These are phyloP conservation scores for Auanema freiburgensis DNA, from an alignment of 2,888 invertebrate species.

Conservation along the genomic window DNA sequence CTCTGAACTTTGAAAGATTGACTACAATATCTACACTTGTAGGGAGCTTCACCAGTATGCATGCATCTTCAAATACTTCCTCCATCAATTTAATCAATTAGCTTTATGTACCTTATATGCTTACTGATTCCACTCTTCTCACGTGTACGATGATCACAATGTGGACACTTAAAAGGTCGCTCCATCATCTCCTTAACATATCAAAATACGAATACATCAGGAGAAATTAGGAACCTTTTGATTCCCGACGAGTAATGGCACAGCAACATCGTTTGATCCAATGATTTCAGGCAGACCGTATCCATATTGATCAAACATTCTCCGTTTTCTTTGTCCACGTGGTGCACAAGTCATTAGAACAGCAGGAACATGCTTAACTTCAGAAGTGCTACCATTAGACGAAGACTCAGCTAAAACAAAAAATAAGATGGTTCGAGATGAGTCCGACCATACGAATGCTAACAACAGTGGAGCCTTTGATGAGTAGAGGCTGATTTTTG, in stretches of 20 bases:
- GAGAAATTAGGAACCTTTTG: constrained; percentile 27
- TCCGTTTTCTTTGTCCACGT: not conserved
- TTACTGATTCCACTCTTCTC: constrained; percentile 51
- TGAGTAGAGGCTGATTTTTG: constrained; percentile 8
- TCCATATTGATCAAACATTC: constrained; percentile 27
- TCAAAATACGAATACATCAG: not conserved
- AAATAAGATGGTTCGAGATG: not conserved
- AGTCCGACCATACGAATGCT: constrained; percentile 10
- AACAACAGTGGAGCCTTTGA: constrained; percentile 20
- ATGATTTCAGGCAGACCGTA: constrained; percentile 36
- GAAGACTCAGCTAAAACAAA: constrained; percentile 11
- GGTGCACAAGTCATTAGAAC: constrained; percentile 13
- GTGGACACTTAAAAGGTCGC: constrained; percentile 52
- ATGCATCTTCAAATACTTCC: constrained; percentile 34
- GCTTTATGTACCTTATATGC: constrained; percentile 41
- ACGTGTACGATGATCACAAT: constrained; percentile 48
- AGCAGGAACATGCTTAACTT: constrained; percentile 13
- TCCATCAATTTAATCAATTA: not conserved
- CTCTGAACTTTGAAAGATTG: constrained; percentile 55
- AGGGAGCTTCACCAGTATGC: constrained; percentile 56
- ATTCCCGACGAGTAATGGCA: constrained; percentile 37
- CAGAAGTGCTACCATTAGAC: not conserved
- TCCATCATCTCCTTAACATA: constrained; percentile 30
- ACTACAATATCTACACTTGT: constrained; percentile 42
- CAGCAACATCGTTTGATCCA: constrained; percentile 25